Evolutionary conservation across 2,113 vertebrate species (phyloP).

Genomic region (Oryzias woworae): DNA sequence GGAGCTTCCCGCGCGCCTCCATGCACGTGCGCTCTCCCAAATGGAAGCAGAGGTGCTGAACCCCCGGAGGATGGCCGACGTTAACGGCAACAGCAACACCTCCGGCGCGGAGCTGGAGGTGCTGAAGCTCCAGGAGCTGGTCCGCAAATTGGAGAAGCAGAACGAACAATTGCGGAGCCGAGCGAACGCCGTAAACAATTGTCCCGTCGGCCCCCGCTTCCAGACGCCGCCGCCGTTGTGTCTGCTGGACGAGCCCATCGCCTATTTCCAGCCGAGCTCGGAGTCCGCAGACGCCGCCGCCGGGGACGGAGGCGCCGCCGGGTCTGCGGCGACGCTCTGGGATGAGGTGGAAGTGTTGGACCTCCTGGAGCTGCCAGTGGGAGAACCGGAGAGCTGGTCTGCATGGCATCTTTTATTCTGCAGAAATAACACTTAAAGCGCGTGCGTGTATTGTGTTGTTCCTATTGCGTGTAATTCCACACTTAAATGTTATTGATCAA

Average conservation of each 20-base stretch:
- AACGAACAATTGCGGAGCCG: constrained; percentile 91
- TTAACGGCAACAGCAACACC: constrained; percentile 78
- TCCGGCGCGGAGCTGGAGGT: constrained; percentile 92
- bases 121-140: constrained; percentile 93
- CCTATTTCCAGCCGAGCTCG: constrained; percentile 83
- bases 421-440: too few relatives aligned
- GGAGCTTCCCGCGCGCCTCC: constrained; percentile 30
- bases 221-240: constrained; percentile 44
- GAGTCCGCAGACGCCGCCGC: constrained; percentile 47
- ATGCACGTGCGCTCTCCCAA: constrained; percentile 64
- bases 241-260: constrained; percentile 80
- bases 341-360: constrained; percentile 91
- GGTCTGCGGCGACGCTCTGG: constrained; percentile 72
- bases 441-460: too few relatives aligned
- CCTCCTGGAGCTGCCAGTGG: constrained; percentile 72
- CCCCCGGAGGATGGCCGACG: constrained; percentile 78
- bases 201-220: constrained; percentile 62
- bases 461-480: too few relatives aligned
- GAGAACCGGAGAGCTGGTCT: constrained; percentile 88
- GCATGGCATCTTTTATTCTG: constrained; percentile 8
- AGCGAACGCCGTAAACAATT: constrained; percentile 81
- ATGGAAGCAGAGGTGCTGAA: constrained; percentile 78
- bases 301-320: constrained; percentile 53
- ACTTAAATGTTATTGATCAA: too few relatives aligned
- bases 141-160: constrained; percentile 90